Evolutionary conservation across 2,888 invertebrate species (phyloP).

Genomic region (Tenthredo distinguenda): DNA sequence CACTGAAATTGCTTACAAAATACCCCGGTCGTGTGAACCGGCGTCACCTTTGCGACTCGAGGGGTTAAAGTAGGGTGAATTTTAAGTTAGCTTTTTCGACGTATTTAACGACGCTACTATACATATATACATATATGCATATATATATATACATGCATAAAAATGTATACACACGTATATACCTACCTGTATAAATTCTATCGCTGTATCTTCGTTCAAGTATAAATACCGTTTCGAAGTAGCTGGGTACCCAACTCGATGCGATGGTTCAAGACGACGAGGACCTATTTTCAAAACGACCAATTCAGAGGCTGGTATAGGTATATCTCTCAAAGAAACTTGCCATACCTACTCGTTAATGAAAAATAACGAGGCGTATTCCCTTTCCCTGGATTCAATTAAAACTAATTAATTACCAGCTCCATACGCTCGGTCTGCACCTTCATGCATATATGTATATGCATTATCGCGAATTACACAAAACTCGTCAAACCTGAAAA

Average conservation of each 20-base stretch:
- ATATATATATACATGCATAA: neutral
- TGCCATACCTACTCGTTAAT: neutral
- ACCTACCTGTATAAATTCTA: neutral
- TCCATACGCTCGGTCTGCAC: neutral
- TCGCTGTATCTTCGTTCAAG: neutral
- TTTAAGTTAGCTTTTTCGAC: constrained; percentile 26
- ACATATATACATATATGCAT: neutral
- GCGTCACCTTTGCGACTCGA: constrained; percentile 34
- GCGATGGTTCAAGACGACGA: constrained; percentile 16
- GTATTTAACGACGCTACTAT: constrained; percentile 4
- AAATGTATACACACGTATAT: neutral
- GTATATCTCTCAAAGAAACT: neutral
- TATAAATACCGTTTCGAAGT: neutral
- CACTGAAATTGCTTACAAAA: constrained; percentile 36
- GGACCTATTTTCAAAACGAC: constrained; percentile 23
- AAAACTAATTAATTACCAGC: constrained; percentile 33
- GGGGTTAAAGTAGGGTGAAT: constrained; percentile 24
- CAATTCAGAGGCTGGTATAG: neutral
- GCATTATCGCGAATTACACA: neutral
- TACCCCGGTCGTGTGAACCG: constrained; percentile 31
- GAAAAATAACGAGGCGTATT: constrained; percentile 31
- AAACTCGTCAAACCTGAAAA: constrained; percentile 14
- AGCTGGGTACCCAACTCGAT: neutral
- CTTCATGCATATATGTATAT: constrained; percentile 17
- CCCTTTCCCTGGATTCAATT: neutral